Percentiles rank a stretch among this genome's conserved stretches.
Evolutionary conservation across 2,797 vertebrate genomes (phyloP).

Genomic region (Gallirallus australis): DNA sequence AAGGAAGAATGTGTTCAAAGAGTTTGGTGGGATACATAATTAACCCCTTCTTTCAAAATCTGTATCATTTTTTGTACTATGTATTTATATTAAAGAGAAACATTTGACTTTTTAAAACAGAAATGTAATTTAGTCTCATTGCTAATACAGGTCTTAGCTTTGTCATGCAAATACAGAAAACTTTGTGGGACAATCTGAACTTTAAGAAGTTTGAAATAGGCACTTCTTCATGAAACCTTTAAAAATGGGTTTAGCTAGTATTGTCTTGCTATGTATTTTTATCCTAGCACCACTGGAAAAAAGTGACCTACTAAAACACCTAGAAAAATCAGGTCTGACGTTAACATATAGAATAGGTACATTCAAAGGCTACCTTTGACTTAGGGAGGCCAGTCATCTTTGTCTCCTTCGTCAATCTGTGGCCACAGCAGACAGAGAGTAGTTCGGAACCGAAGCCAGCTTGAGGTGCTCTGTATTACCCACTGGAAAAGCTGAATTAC

Average conservation of each 20-base stretch:
- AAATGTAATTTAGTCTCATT: background rate
- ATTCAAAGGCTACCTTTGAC: background rate
- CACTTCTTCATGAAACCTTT: background rate
- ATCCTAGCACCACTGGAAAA: background rate
- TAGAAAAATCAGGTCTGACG: background rate
- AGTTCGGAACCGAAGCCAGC: background rate
- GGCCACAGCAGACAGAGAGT: background rate
- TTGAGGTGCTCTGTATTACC: background rate
- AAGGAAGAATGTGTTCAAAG: background rate
- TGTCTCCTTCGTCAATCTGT: background rate
- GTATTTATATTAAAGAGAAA: background rate
- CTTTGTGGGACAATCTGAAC: background rate
- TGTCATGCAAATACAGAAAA: background rate
- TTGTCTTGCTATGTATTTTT: conserved; percentile 28
- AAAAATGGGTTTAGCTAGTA: conserved; percentile 5
- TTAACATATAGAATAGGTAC: background rate
- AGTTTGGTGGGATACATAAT: background rate
- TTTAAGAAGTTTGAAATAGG: background rate
- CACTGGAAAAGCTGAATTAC: background rate
- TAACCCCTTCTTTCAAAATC: background rate
- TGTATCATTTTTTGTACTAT: background rate
- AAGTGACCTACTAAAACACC: conserved; percentile 40
- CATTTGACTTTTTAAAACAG: background rate
- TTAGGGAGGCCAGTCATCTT: background rate
- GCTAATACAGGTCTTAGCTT: background rate